Evolutionary conservation across 2,888 invertebrate species (phyloP), one percentile per base, ranked within the genome.

Genomic region (Pemphredon lugubris): DNA sequence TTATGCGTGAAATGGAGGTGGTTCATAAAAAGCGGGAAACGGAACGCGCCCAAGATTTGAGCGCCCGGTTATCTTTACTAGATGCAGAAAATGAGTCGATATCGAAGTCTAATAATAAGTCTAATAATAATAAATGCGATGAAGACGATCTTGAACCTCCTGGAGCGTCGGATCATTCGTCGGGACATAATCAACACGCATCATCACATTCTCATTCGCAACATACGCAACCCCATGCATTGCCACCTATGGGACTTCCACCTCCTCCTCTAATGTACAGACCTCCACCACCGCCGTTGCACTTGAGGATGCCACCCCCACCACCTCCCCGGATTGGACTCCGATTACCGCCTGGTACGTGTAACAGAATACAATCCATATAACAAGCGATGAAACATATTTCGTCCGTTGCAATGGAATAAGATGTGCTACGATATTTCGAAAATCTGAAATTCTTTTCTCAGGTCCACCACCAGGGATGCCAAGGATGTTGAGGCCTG

Each of bases 1-100:
- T 97, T 82, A 96, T 97, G 96, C 95, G 96, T 85, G 97, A 97
- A 91, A 96, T 96, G 96, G 96, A 96, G 90, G 95, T 94, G 70
- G 96, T 95, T 0, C 95, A 95, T 78, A 94, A 93, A 84, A 95
- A 95, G 87, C 92, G 94, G 71, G 95, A 94, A 84, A 90, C 92
- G n/a, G 94, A 94, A 80, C 90, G 93, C 77, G 92, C 92, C 0
- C 92, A 92, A 14, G 93, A 93, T 84, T 90, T 93, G 50, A 92
- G 90, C 82, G 92, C 92, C 0, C 91, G 93, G 87, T 90, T 89
- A 16, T 88, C 89, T 0, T 74, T 89, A 47, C 76, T 88, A 5
- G 87, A 89, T 21, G 77, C 84, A 4, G 88, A 88, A 14, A 79
- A 83, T 9, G 83, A 84, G 34, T 48, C 79, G 11, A 84, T 68